Conservation (phyloP, 2,113 vertebrate genomes). For the Planiliza haematocheilus region DNA sequence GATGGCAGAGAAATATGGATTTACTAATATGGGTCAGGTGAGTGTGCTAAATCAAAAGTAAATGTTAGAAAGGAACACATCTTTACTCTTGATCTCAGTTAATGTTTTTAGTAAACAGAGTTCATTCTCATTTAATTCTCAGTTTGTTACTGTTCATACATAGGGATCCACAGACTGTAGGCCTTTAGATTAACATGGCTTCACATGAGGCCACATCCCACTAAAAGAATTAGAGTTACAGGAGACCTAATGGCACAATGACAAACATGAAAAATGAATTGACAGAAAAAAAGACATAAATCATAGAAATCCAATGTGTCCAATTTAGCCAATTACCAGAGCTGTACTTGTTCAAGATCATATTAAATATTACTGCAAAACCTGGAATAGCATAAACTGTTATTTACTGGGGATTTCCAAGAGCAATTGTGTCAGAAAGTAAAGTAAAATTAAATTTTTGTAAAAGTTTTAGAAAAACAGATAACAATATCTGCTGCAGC, state of each 20-base stretch:
- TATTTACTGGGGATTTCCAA: neutral
- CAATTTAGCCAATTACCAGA: neutral
- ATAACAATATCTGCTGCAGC: constrained; percentile 14
- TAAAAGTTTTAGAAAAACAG: constrained; percentile 20
- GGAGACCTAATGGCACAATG: neutral
- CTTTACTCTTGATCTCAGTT: neutral
- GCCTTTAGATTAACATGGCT: neutral
- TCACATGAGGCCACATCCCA: neutral
- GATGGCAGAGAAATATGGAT: constrained; percentile 92
- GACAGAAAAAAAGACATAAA: too few relatives aligned
- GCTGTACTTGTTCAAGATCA: too few relatives aligned
- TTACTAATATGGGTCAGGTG: constrained; percentile 94
- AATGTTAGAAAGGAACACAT: neutral
- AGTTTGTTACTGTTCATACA: neutral
- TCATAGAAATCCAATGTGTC: neutral
- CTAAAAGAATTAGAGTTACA: neutral
- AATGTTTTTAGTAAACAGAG: neutral
- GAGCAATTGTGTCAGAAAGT: neutral
- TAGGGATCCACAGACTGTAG: neutral
- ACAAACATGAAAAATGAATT: too few relatives aligned
- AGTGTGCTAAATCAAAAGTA: constrained; percentile 44
- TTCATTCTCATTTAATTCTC: neutral
- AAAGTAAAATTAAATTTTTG: neutral
- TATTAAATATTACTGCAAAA: neutral
- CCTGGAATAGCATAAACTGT: neutral